Base-by-base conservation (phyloP, 2,888 invertebrate genomes). In the Drosophila fulvimacula region DNA sequence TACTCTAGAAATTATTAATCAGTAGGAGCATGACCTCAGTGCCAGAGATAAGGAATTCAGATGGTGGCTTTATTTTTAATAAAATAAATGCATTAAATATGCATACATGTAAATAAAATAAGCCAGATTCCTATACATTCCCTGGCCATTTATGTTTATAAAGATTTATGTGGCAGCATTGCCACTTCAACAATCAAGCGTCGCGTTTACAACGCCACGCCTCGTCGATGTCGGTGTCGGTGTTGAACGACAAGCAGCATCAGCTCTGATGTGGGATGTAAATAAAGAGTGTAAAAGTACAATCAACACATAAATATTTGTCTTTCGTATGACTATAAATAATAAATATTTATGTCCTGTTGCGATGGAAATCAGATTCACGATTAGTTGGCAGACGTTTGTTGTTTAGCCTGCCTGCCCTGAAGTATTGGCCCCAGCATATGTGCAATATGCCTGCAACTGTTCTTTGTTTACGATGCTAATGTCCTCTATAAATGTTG, bases 281-380 rank as follows among this genome's bases (percentile, higher is more conserved):
- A 41, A 39, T 27, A 32, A 32, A 48, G 63, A 57, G 21, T 5
- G 19, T 21, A 15, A 15, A 41, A 53, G 49, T 36, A 48, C 15
- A 36, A 17, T 27, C 56, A 59, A 46, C 57, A 49, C 70, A 68
- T 88, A 82, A 83, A 84, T 88, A 82, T 86, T 88, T 69, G 69
- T 66, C 30, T 60, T 55, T 41, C 58, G 61, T 69, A 62, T 61
- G 52, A 56, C 46, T 60, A 61, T 61, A 73, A 70, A 70, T 68
- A 69, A 85, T 78, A 86, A 83, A 83, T 86, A 83, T 83, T 82
- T 88, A 72, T 77, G 62, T 58, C 44, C 21, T 19, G 41, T 24
- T 38, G 53, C 53, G 73, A 36, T 69, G 59, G 58, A 62, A 39
- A 10, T 19, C 19, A 36, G 32, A 34, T 27, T 55, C 41, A 38